Evolutionary conservation across 2,113 vertebrate species (phyloP), one percentile per base, ranked within the genome.

Genomic region (Malaclemys terrapin): DNA sequence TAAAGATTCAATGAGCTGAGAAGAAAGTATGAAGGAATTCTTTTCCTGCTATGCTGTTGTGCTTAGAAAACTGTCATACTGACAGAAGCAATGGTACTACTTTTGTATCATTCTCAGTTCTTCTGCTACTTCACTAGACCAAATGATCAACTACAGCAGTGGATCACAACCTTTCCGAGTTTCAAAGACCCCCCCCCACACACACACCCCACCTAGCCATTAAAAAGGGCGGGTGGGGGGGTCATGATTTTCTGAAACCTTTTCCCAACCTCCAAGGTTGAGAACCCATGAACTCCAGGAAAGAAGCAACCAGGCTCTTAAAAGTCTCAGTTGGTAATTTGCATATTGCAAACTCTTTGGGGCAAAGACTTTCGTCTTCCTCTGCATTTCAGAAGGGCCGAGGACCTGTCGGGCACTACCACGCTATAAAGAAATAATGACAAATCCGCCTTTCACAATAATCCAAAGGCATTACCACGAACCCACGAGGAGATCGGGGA

Each of bases 61-160:
- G 80, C 89, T 93, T 95, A 94, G 91, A 94, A 90, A 85, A 31
- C 85, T 91, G 96, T 84, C 93, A 93, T 42, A 52, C 54, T 91
- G 93, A 76, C 88, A 93, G 94, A 94, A 2, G 62, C 83, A 56
- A 79, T 10, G 25, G 49, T 52, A 75, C 52, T 91, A 85, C 38
- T 88, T 85, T 42, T 4, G 75, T 54, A 69, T 88, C 95, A 84
- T 92, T 91, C 92, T 90, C 59, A 83, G 62, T 85, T 88, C 38
- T 86, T 89, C 87, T 78, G 29, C 56, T 89, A 81, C 92, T 89
- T 85, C 84, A 52, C 89, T 82, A 95, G 84, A 87, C 38, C 82
- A 5, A 7, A 81, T 87, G 89, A 88, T 78, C 85, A 95, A 82
- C 88, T 78, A 27, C 42, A 47, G 20, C 42, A 25, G 24, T 27